A percentile compares a stretch with the other conserved stretches of the same genome.
These are phyloP conservation scores for Phoeniculus purpureus DNA, from an alignment of 2,797 vertebrate species.

Conservation along the genomic window DNA sequence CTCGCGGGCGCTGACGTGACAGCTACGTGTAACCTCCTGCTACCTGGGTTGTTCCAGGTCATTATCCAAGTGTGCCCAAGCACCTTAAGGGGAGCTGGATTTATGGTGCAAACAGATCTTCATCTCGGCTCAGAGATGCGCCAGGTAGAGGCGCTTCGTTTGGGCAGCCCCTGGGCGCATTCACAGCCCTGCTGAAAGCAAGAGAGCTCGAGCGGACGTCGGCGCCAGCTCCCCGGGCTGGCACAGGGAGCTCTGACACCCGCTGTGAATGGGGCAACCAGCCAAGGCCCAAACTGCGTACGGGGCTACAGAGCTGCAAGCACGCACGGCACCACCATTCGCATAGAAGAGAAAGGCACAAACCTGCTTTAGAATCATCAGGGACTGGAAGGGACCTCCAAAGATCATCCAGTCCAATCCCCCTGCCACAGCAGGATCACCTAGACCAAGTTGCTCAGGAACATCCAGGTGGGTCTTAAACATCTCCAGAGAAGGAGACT, in stretches of 20 bases:
- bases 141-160: not conserved
- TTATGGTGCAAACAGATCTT: slow-evolving; percentile 27
- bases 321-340: not conserved
- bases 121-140: not conserved
- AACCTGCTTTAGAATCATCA: not conserved
- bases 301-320: slow-evolving; percentile 19
- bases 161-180: not conserved
- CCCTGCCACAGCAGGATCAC: too few species aligned
- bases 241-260: not conserved
- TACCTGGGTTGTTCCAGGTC: slow-evolving; percentile 42
- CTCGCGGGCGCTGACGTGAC: not conserved
- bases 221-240: not conserved
- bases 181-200: fast-evolving
- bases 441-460: too few species aligned
- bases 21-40: slow-evolving; percentile 16
- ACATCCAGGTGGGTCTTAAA: too few species aligned
- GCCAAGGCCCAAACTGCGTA: not conserved
- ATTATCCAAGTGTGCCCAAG: slow-evolving; percentile 18
- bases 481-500: too few species aligned
- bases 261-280: not conserved
- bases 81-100: slow-evolving; percentile 31
- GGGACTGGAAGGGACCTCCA: not conserved
- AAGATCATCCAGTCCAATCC: too few species aligned
- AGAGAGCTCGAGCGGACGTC: not conserved
- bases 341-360: not conserved